Evolutionary conservation across 2,797 vertebrate genomes (phyloP).

Genomic region (Corythornis leucogaster): DNA sequence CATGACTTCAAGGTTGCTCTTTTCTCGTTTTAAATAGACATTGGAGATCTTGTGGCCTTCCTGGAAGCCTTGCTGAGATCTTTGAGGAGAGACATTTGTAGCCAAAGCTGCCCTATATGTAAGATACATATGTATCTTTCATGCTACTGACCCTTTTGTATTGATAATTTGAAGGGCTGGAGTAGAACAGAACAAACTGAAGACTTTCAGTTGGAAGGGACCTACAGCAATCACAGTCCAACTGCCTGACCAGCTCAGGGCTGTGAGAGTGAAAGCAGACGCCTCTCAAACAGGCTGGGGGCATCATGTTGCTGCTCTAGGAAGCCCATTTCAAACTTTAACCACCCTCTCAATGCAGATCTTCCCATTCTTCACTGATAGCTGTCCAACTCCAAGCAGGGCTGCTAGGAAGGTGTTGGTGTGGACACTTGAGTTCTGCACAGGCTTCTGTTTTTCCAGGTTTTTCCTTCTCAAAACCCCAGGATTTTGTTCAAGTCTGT

Average conservation of each 20-base stretch:
- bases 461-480: neutral
- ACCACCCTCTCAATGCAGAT: accelerated
- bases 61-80: neutral
- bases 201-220: neutral
- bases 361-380: neutral
- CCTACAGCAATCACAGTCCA: neutral
- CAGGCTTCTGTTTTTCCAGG: neutral
- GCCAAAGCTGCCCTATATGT: neutral
- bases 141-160: neutral
- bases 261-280: neutral
- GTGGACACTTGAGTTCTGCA: neutral
- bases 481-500: neutral
- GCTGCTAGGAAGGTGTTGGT: neutral
- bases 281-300: neutral
- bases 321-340: neutral
- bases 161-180: neutral
- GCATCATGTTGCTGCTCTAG: neutral
- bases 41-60: neutral
- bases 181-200: neutral
- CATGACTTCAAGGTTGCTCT: neutral
- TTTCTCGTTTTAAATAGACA: neutral
- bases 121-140: neutral
- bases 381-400: neutral
- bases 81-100: neutral
- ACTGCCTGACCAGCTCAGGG: neutral